phyloP scores from a whole-genome alignment of 2,113 vertebrate genomes.

The Tragelaphus buxtoni region DNA sequence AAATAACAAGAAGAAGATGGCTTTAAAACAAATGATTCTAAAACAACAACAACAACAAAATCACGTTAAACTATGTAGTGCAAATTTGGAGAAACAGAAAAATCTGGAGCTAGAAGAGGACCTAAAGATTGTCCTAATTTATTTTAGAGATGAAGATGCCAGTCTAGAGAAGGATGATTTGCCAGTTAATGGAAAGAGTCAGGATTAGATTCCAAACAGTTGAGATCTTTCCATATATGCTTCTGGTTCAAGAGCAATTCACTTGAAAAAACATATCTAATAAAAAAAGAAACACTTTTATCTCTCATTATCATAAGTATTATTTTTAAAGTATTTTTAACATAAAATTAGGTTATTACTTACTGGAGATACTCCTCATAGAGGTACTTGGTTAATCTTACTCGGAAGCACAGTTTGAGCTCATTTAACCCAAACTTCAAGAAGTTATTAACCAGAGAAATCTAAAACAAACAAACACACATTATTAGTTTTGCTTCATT shows the following conservation, averaged over 20 bases:
- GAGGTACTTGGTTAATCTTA: constrained; percentile 92
- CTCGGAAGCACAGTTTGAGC: constrained; percentile 93
- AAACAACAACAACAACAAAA: neutral
- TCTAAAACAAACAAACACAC: constrained; percentile 82
- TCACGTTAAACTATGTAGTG: neutral
- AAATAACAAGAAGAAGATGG: constrained; percentile 58
- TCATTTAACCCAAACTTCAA: constrained; percentile 96
- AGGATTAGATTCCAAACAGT: neutral
- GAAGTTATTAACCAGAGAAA: constrained; percentile 97
- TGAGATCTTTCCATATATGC: neutral
- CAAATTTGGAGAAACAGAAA: neutral
- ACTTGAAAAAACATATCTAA: constrained; percentile 14
- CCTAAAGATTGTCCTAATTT: neutral
- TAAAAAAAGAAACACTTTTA: neutral
- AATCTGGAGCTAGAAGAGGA: neutral
- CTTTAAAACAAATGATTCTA: neutral
- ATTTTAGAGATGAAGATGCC: neutral
- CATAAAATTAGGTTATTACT: constrained; percentile 77
- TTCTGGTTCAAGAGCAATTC: neutral
- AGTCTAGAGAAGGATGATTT: neutral
- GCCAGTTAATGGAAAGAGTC: neutral
- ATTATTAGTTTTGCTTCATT: constrained; percentile 16
- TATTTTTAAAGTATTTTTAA: constrained; percentile 16
- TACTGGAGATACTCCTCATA: constrained; percentile 97
- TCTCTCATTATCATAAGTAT: neutral